Conservation (phyloP, 2,113 vertebrate genomes). For the Hemibagrus wyckioides region DNA sequence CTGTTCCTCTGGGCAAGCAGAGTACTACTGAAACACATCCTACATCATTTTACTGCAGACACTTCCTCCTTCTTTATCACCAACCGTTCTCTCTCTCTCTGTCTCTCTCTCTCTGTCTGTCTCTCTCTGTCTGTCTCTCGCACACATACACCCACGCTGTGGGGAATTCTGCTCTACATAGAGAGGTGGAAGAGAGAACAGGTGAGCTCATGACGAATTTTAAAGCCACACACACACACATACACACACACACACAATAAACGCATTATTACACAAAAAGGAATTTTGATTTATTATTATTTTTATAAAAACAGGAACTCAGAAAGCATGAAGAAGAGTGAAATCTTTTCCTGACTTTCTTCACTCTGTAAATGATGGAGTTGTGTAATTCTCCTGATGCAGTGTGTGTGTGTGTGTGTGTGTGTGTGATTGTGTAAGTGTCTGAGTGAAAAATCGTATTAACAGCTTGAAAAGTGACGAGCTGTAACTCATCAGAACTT, state of each 20-base stretch:
- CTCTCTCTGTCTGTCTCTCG: background rate
- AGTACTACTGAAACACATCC: slow-evolving; percentile 10
- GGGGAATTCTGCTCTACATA: background rate
- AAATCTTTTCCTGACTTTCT: background rate
- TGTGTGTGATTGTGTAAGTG: background rate
- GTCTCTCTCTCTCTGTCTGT: background rate
- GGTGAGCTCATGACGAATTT: background rate
- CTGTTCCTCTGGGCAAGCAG: slow-evolving; percentile 11
- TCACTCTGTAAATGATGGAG: background rate
- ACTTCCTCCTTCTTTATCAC: background rate
- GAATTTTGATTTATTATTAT: background rate
- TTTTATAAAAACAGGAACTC: too few species aligned
- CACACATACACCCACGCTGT: background rate
- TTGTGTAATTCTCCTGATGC: background rate
- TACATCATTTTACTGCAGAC: slow-evolving; percentile 18
- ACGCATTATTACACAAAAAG: background rate
- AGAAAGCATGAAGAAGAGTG: background rate
- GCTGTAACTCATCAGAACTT: background rate
- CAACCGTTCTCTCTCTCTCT: background rate
- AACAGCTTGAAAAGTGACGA: background rate
- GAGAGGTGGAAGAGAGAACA: background rate
- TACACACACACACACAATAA: background rate
- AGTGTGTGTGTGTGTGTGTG: background rate
- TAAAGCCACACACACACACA: background rate
- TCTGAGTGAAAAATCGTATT: too few species aligned